phyloP scores from a whole-genome alignment of 2,797 vertebrate genomes.

The Argyrosomus regius region DNA sequence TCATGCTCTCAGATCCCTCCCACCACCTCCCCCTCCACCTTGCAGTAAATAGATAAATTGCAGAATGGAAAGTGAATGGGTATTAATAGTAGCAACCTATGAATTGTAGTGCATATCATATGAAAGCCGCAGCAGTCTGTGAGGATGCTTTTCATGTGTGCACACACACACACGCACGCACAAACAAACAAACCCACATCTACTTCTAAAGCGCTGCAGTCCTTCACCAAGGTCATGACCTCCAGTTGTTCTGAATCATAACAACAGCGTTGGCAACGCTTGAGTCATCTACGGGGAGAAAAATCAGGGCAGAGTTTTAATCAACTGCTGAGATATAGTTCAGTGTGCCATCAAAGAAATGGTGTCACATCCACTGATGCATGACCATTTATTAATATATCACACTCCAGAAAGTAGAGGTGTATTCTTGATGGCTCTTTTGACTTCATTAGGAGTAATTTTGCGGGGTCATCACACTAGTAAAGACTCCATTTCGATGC shows the following conservation, averaged over 20 bases:
- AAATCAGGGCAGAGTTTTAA: slow-evolving; percentile 58
- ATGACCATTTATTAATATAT: slow-evolving; percentile 36
- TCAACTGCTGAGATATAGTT: slow-evolving; percentile 43
- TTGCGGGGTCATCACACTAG: slow-evolving; percentile 1
- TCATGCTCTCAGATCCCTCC: slow-evolving; percentile 47
- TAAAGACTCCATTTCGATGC: not conserved
- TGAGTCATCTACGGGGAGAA: slow-evolving; percentile 38
- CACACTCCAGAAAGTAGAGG: slow-evolving; percentile 13
- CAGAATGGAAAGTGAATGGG: slow-evolving; percentile 63
- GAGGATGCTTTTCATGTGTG: slow-evolving; percentile 49
- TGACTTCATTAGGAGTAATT: slow-evolving; percentile 27
- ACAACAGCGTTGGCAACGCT: slow-evolving; percentile 46
- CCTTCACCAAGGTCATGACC: slow-evolving; percentile 70
- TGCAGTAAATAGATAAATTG: slow-evolving; percentile 76
- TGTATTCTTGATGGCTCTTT: slow-evolving; percentile 38
- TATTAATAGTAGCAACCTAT: slow-evolving; percentile 69
- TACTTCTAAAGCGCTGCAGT: slow-evolving; percentile 36
- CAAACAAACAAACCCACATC: slow-evolving; percentile 11
- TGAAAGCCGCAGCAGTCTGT: slow-evolving; percentile 34
- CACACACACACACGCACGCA: slow-evolving; percentile 8
- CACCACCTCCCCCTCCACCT: slow-evolving; percentile 36
- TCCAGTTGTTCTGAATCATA: slow-evolving; percentile 64
- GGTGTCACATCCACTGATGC: slow-evolving; percentile 39
- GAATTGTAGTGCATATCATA: slow-evolving; percentile 59
- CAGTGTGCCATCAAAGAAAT: slow-evolving; percentile 54